These are phyloP conservation scores for Ectemnius continuus DNA, from an alignment of 2,888 invertebrate species.

Conservation along the genomic window DNA sequence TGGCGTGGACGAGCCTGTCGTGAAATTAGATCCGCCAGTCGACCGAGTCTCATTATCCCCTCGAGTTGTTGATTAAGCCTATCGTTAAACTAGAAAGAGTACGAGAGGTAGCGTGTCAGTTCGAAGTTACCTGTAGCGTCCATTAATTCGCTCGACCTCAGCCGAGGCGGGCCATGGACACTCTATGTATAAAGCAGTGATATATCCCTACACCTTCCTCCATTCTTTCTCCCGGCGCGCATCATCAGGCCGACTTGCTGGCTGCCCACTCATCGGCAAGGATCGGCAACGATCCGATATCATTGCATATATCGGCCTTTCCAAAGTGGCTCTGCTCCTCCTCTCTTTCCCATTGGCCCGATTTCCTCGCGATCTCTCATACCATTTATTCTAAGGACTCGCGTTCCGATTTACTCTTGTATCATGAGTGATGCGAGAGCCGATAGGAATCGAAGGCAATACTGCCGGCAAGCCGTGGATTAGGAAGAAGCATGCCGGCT, in stretches of 20 bases:
- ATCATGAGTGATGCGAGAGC: not conserved
- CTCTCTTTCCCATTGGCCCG: too few species aligned
- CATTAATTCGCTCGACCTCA: conserved; percentile 18
- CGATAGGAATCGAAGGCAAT: not conserved
- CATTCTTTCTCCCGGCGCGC: conserved; percentile 4
- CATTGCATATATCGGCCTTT: too few species aligned
- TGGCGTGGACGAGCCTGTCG: not conserved
- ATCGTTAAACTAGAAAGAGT: conserved; percentile 46
- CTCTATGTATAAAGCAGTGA: conserved; percentile 14
- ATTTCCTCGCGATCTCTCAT: too few species aligned
- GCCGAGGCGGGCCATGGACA: not conserved
- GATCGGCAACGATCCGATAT: not conserved
- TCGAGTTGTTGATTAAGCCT: conserved; percentile 32
- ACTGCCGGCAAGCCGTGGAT: not conserved
- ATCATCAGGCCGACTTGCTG: too few species aligned
- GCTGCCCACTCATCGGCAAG: not conserved
- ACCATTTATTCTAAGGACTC: too few species aligned
- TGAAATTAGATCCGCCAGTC: conserved; percentile 14
- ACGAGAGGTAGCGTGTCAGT: conserved; percentile 56
- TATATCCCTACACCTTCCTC: conserved; percentile 22
- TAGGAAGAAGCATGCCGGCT: not conserved
- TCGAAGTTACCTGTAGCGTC: conserved; percentile 31
- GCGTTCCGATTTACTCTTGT: not conserved
- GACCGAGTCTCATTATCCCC: conserved; percentile 21
- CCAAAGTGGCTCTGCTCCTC: too few species aligned